Evolutionary conservation across 2,113 vertebrate genomes (phyloP), one percentile per base, ranked within the genome.

Genomic region (Phaetusa simplex): DNA sequence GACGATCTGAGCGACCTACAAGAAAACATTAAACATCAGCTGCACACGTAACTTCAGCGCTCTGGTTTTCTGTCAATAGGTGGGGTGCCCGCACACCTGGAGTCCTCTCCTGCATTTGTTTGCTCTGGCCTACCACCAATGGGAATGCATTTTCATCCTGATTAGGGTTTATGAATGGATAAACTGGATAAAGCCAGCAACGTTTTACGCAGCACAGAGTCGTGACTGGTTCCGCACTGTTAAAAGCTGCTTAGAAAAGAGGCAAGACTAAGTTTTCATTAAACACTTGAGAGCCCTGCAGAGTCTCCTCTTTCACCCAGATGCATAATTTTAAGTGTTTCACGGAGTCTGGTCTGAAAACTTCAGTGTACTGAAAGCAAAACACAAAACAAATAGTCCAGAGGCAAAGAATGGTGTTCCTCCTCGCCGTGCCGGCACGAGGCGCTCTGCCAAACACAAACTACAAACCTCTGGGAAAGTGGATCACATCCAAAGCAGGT

Each of bases 1-100:
- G 86, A 99, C 98, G 20, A 99, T 99, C 96, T 99, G 99, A 96
- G 99, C 99, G 5, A 99, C 99, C 99, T 99, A 86, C 34, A 81
- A 92, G 64, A 47, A 91, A 55, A 96, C 3, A 21, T 14, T 69
- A 6, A 45, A 38, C 9, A 14, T 95, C 86, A 94, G 92, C 34
- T 64, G 59, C 30, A 26, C 15, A 7, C 1, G 1, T 7, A 30
- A 1, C 16, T 49, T 15, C 50, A 38, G 0, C 9, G 43, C 40
- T 77, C 69, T 19, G 50, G 5, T 70, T 8, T 79, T 43, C 76
- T 56, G 69, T 38, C 77, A 50, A 9, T 6, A 61, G 42, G 23
- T 52, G 24, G 34, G n/a, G 26, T 27, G 40, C 14, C 21, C 8
- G 5, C 42, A 52, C 21, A 65, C 29, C 76, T 40, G 32, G 43